Percentiles rank a stretch among this genome's conserved stretches.
These are phyloP conservation scores for Calephelis nemesis DNA, from an alignment of 1,140 invertebrate genomes.

Conservation along the genomic window DNA sequence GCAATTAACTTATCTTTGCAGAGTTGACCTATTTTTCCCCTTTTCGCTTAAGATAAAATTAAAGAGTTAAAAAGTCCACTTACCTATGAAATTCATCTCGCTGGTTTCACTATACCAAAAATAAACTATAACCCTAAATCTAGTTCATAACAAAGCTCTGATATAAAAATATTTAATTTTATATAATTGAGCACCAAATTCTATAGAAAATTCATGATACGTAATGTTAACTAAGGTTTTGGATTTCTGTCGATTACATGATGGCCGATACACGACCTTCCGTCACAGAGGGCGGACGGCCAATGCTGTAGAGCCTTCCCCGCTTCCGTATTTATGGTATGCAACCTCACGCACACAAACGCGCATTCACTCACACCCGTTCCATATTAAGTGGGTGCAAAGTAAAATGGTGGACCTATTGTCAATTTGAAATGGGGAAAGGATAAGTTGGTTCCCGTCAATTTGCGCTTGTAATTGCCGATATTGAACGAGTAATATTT, in stretches of 20 bases:
- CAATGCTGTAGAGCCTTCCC: conserved; percentile 46
- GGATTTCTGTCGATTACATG: conserved; percentile 54
- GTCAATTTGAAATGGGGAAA: conserved; percentile 65
- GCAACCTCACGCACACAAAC: conserved; percentile 29
- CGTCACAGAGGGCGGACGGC: conserved; percentile 49
- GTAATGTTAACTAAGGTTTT: conserved; percentile 59
- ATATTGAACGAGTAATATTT: conserved; percentile 46
- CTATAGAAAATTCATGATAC: conserved; percentile 71
- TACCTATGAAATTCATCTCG: conserved; percentile 73
- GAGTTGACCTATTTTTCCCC: background rate
- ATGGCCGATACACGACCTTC: conserved; percentile 43
- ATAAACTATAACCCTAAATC: conserved; percentile 52
- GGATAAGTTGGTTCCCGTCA: conserved; percentile 69
- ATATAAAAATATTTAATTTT: conserved; percentile 66
- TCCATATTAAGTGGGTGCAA: conserved; percentile 54
- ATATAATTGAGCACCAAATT: conserved; percentile 67
- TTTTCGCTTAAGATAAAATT: background rate
- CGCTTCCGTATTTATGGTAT: conserved; percentile 52
- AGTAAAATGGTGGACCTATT: conserved; percentile 65
- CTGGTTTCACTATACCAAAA: conserved; percentile 42
- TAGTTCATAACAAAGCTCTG: conserved; percentile 55
- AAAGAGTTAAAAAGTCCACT: conserved; percentile 40
- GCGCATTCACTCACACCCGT: conserved; percentile 38
- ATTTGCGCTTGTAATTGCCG: conserved; percentile 71
- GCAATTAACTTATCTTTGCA: background rate